Conservation (phyloP, 1,140 invertebrate species). For the Hesperophylax magnus region DNA sequence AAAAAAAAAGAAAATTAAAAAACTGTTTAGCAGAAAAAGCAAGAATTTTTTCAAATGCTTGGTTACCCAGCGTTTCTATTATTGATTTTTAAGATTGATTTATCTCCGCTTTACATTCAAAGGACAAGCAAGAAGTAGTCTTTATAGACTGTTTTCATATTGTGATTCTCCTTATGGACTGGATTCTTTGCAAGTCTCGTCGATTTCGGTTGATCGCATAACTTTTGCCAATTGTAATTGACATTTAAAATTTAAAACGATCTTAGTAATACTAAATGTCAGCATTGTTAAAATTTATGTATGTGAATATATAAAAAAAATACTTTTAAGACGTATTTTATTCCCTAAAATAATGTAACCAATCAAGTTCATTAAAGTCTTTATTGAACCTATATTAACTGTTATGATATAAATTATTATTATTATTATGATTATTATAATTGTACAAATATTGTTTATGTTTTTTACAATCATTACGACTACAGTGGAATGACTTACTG, state of each 20-base stretch:
- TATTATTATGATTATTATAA: constrained; percentile 61
- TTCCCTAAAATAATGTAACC: constrained; percentile 54
- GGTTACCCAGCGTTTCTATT: too few species aligned
- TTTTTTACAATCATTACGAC: constrained; percentile 57
- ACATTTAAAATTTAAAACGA: neutral
- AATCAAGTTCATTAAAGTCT: constrained; percentile 57
- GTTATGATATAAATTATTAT: constrained; percentile 58
- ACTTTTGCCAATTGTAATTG: neutral
- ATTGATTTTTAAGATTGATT: too few species aligned
- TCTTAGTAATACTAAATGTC: constrained; percentile 24
- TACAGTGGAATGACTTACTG: constrained; percentile 45
- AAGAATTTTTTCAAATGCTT: too few species aligned
- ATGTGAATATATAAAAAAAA: constrained; percentile 54
- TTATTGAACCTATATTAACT: constrained; percentile 55
- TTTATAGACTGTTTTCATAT: too few species aligned
- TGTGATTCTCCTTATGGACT: too few species aligned
- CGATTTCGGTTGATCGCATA: neutral
- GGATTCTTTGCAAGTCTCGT: too few species aligned
- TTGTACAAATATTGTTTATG: constrained; percentile 57
- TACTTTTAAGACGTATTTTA: constrained; percentile 52
- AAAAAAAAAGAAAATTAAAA: too few species aligned
- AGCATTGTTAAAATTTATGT: constrained; percentile 53
- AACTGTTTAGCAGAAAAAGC: too few species aligned
- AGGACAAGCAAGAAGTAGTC: too few species aligned
- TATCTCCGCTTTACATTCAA: too few species aligned